Evolutionary conservation across 2,888 invertebrate species (phyloP).

Genomic region (Tetrapedia diversipes): DNA sequence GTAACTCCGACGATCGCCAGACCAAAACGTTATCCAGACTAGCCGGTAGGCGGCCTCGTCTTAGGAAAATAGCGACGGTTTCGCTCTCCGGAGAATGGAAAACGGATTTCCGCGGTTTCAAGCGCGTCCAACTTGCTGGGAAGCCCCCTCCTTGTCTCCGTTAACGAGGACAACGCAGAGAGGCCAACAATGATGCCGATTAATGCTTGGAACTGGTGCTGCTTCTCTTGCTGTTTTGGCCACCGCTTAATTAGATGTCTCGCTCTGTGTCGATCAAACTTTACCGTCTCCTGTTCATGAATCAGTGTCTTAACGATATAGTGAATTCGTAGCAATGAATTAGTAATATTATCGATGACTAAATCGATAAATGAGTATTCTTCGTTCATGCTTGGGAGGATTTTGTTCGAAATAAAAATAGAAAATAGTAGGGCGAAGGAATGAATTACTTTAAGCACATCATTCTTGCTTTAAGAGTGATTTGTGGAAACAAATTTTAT

Average conservation of each 20-base stretch:
- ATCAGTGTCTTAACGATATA: too few species aligned
- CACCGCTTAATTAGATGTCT: slow-evolving; percentile 49
- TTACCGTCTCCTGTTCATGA: not conserved
- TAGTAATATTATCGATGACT: too few species aligned
- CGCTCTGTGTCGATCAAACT: slow-evolving; percentile 5
- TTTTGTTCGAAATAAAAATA: too few species aligned
- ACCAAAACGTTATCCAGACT: slow-evolving; percentile 69
- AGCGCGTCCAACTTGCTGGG: slow-evolving; percentile 54
- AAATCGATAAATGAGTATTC: too few species aligned
- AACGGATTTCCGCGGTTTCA: slow-evolving; percentile 70
- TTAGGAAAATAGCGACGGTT: slow-evolving; percentile 52
- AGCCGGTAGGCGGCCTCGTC: slow-evolving; percentile 54
- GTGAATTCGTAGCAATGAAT: not conserved
- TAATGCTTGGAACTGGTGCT: slow-evolving; percentile 51
- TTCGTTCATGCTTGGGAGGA: too few species aligned
- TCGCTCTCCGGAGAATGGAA: slow-evolving; percentile 60
- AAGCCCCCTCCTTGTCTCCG: slow-evolving; percentile 48
- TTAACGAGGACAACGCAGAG: slow-evolving; percentile 48
- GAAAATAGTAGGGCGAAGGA: too few species aligned
- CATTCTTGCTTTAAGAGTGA: too few species aligned
- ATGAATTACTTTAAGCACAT: too few species aligned
- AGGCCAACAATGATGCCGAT: slow-evolving; percentile 46
- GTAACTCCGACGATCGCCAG: slow-evolving; percentile 64
- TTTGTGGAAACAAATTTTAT: too few species aligned
- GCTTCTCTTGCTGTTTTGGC: slow-evolving; percentile 10